Base-by-base conservation (phyloP, 2,797 vertebrate species). In the Hipposideros larvatus region DNA sequence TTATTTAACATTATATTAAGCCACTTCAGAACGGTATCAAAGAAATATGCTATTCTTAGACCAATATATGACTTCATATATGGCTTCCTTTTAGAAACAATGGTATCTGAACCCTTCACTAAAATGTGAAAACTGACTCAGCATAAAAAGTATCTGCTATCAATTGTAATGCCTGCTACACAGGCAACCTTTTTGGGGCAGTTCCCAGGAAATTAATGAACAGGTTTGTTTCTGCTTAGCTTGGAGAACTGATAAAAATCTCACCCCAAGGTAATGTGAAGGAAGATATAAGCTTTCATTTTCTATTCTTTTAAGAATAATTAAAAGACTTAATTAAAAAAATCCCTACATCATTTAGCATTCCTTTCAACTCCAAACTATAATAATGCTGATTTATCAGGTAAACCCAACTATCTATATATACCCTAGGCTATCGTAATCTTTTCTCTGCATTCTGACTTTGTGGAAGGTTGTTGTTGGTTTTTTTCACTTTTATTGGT, bases 181-280 rank as follows among this genome's bases (percentile, higher is more conserved):
- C 48, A 84, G 59, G 48, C 41, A 97, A 66, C n/a, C 14, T 74
- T 87, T 85, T 93, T 89, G 74, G 82, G 94, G 87, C 82, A 74
- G 88, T 92, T 95, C 93, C 91, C 91, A 93, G 85, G 87, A 97
- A 97, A 96, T 96, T 96, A 97, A 94, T 97, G 97, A 96, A 83
- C 70, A 94, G 86, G 70, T 92, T 89, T 82, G 88, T 88, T 96
- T 97, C 74, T 95, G 95, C 93, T 97, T 97, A 95, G 82, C 86
- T 96, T 96, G 66, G 66, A 59, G 43, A 95, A 95, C n/a, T 92
- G 97, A 96, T 94, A 97, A 92, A 77, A 97, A 93, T 95, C 94
- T 95, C 41, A 95, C 78, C 96, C 68, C 65, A 75, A 95, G 87
- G 92, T 95, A 95, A 86, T 84, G 63, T 89, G 89, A 88, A 96